Base-by-base conservation (phyloP, 2,797 vertebrate species). In the Pipistrellus nathusii region DNA sequence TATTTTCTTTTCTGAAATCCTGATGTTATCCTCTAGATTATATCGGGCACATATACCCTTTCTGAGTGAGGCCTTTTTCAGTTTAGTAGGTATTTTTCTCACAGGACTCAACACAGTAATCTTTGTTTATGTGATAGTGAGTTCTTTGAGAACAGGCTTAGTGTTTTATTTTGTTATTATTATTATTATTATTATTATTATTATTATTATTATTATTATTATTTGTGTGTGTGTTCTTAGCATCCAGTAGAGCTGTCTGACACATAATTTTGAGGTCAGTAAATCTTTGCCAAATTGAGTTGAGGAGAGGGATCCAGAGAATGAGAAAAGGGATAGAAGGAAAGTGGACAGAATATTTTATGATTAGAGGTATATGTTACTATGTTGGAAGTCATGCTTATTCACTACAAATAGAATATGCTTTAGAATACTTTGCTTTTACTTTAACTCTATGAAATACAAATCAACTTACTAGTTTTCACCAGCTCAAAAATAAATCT, bases 401-500 rank as follows among this genome's bases (percentile, higher is more conserved):
- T 81, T 76, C 20, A 90, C 68, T 82, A 57, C 20, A 85, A 53
- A 41, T 73, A 72, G 13, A 82, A 84, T 20, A 77, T 84, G 17
- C 13, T 68, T 90, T 76, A 88, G 20, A 90, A 68, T 88, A n/a
- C 21, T 57, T 62, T 12, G 23, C 32, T 88, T 21, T 83, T 41
- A 48, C 51, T 66, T 90, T 11, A 32, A 14, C 68, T 86, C 41
- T 85, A 5, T 94, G 77, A 81, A 77, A 62, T 73, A 62, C 69
- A 85, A 72, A 92, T 78, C 57, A 68, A 80, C 57, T 80, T 51
- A 88, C 41, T 77, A 85, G 41, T 94, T 94, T 93, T 78, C 66
- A 88, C 68, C 48, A 72, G 25, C 78, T n/a, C 3, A 90, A 71
- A 51, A 27, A 87, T 48, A 84, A 59, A 41, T 87, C 64, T 90